phyloP scores from a whole-genome alignment of 2,113 vertebrate species.

The Dolichotis patagonum region DNA sequence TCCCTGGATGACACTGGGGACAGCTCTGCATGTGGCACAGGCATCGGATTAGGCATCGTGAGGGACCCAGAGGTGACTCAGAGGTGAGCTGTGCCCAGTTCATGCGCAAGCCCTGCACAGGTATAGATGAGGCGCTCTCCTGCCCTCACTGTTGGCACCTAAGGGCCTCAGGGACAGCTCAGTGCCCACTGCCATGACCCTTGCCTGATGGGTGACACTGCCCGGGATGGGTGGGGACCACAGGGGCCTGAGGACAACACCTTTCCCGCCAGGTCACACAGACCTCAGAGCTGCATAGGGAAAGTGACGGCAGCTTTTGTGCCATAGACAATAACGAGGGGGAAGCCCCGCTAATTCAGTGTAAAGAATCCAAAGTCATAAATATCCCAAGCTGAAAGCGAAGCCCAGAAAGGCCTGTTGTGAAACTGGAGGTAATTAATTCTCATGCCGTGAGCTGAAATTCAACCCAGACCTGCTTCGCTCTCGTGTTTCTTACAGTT shows the following conservation, averaged over 20 bases:
- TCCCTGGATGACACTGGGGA: not conserved
- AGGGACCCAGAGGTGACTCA: not conserved
- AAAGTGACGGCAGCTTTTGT: not conserved
- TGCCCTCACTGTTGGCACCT: not conserved
- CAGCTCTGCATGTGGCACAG: not conserved
- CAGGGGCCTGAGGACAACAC: not conserved
- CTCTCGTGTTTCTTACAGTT: conserved; percentile 50
- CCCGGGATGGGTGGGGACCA: not conserved
- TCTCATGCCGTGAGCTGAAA: conserved; percentile 71
- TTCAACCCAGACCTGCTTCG: conserved; percentile 61
- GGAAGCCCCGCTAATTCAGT: not conserved
- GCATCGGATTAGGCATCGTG: not conserved
- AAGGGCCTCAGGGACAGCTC: not conserved
- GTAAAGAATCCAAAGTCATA: conserved; percentile 57
- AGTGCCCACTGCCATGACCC: not conserved
- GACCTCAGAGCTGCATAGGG: not conserved
- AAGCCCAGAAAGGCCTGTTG: conserved; percentile 65
- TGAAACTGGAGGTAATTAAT: conserved; percentile 77
- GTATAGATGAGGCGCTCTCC: not conserved
- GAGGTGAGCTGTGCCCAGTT: not conserved
- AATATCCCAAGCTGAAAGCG: conserved; percentile 59
- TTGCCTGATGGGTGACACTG: not conserved
- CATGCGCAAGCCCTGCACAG: not conserved
- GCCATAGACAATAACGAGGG: not conserved
- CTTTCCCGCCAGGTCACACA: not conserved